Base-by-base conservation (phyloP, 2,888 invertebrate species). In the Agelastica alni region DNA sequence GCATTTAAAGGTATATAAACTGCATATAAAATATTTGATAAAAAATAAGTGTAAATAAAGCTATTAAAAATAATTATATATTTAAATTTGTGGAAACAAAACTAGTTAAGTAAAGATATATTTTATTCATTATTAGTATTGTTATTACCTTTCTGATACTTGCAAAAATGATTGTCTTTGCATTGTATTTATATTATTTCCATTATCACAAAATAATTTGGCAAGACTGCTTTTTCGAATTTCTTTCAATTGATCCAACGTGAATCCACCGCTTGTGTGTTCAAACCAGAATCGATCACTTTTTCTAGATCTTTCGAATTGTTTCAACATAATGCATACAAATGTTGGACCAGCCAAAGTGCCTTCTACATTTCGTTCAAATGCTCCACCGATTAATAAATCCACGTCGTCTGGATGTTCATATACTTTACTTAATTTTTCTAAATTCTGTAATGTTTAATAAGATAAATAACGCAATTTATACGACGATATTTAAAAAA, bases 271-370 rank as follows among this genome's bases (percentile, higher is more conserved):
- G 9, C 53, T 55, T 3, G 85, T 84, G 61, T 84, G 84, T 74
- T 90, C 91, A 67, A 84, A 93, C 84, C 91, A 94, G 77, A 83
- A 93, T 53, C 93, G 81, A 76, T 95, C 95, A 0, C 91, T 91
- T 7, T 84, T 86, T 65, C 93, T 83, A 0, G 93, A 88, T 58
- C 89, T 82, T 70, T 85, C 87, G 79, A 94, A 94, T 77, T 94
- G 93, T 70, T 89, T 89, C 0, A 88, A 87, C 3, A 94, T 77
- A 58, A 95, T 87, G 71, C 93, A 93, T 1, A 90, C 81, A 80
- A 88, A 93, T 0, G 93, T 93, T 1, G 93, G 93, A 0, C 95
- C 94, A 0, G 88, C 82, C 37, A 88, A 79, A 0, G 91, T 84
- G 0, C 88, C 91, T 0, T 84, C 82, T 1, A 91, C 86, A 53